phyloP scores from a whole-genome alignment of 2,113 vertebrate genomes.

The Xyliphius kryptos region DNA sequence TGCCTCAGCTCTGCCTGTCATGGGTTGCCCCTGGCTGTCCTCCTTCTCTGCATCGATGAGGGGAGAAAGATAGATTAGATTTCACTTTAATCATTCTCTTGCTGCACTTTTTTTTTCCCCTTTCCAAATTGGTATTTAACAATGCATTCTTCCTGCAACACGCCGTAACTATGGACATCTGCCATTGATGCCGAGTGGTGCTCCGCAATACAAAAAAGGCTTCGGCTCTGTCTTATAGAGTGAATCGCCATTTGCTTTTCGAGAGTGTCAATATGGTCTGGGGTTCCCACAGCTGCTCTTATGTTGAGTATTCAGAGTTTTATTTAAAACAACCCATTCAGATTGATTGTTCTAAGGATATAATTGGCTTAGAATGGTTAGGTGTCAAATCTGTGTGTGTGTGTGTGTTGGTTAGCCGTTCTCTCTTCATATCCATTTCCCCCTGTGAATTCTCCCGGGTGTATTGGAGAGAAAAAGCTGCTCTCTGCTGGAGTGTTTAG shows the following conservation, averaged over 20 bases:
- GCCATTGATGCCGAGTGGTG: conserved; percentile 41
- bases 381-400: neutral
- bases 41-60: conserved; percentile 58
- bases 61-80: conserved; percentile 56
- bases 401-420: conserved; percentile 9
- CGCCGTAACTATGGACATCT: conserved; percentile 34
- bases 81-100: conserved; percentile 63
- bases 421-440: conserved; percentile 17
- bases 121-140: conserved; percentile 47
- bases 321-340: conserved; percentile 18
- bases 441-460: conserved; percentile 57
- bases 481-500: conserved; percentile 67
- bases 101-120: conserved; percentile 41
- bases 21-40: conserved; percentile 52
- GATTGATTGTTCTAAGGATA: conserved; percentile 17
- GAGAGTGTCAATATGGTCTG: conserved; percentile 39
- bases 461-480: conserved; percentile 50
- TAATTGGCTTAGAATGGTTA: too few species aligned
- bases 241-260: conserved; percentile 46
- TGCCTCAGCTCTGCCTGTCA: conserved; percentile 51
- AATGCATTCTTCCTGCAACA: conserved; percentile 43
- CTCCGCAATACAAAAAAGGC: conserved; percentile 39
- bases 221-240: conserved; percentile 43
- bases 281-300: conserved; percentile 39
- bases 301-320: conserved; percentile 26